Evolutionary conservation across 1,140 invertebrate species (phyloP).

Genomic region (Dendroctonus valens): DNA sequence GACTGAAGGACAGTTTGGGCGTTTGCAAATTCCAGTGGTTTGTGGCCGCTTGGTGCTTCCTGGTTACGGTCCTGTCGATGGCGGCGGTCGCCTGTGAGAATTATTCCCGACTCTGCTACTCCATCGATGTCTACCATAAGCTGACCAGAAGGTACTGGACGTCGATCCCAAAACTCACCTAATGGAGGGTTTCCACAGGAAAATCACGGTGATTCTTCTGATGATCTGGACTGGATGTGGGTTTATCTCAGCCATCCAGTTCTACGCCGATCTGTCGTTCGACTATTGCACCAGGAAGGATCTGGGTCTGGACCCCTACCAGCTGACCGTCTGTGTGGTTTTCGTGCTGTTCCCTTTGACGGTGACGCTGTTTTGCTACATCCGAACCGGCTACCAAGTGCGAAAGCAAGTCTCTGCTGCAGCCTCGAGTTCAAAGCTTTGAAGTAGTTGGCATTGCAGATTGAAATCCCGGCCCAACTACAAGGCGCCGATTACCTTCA

Average conservation of each 20-base stretch:
- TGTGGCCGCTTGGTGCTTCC: constrained; percentile 63
- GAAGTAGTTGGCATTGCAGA: background rate
- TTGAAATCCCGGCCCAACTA: constrained; percentile 56
- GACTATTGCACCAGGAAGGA: constrained; percentile 62
- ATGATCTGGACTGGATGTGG: constrained; percentile 55
- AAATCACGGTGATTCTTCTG: constrained; percentile 56
- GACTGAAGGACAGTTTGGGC: constrained; percentile 57
- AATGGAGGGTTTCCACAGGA: constrained; percentile 39
- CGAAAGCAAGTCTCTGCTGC: constrained; percentile 13
- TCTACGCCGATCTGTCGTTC: constrained; percentile 56
- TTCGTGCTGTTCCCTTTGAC: constrained; percentile 58
- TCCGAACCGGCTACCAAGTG: constrained; percentile 49
- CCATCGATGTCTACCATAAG: constrained; percentile 54
- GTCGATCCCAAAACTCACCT: too few species aligned
- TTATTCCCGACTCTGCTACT: constrained; percentile 60
- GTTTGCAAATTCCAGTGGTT: constrained; percentile 70
- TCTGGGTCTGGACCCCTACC: constrained; percentile 53
- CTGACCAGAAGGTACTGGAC: constrained; percentile 47
- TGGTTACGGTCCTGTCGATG: constrained; percentile 65
- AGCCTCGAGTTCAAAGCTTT: background rate
- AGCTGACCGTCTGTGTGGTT: constrained; percentile 55
- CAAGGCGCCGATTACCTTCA: constrained; percentile 63
- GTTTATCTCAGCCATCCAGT: constrained; percentile 56
- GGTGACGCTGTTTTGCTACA: constrained; percentile 55
- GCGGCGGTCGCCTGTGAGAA: constrained; percentile 66